phyloP scores from a whole-genome alignment of 1,140 invertebrate genomes.

The Grapholita molesta region DNA sequence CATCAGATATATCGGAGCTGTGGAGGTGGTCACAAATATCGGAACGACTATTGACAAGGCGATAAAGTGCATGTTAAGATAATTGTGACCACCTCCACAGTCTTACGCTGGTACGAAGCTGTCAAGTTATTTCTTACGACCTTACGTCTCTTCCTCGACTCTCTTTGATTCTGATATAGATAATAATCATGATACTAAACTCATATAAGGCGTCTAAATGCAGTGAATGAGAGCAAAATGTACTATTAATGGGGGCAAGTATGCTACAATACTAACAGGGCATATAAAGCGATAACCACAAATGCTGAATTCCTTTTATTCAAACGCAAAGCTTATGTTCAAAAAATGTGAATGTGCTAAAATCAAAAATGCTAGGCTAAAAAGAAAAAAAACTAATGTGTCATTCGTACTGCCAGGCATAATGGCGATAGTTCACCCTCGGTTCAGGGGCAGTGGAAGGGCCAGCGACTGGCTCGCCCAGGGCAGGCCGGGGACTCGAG shows the following conservation, averaged over 20 bases:
- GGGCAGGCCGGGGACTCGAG: conserved; percentile 30
- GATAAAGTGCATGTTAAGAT: too few relatives aligned
- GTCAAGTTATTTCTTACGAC: too few relatives aligned
- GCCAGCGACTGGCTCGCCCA: conserved; percentile 53
- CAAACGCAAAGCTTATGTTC: conserved; percentile 34
- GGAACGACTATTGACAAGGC: too few relatives aligned
- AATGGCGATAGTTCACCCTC: conserved; percentile 72
- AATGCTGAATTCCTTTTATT: conserved; percentile 75
- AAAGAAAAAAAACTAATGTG: conserved; percentile 71
- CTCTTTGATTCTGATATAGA: not conserved
- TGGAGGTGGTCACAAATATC: too few relatives aligned
- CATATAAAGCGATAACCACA: conserved; percentile 27
- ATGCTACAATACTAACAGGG: not conserved
- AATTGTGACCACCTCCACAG: too few relatives aligned
- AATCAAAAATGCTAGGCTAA: conserved; percentile 62
- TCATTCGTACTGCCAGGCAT: conserved; percentile 75
- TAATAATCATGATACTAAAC: not conserved
- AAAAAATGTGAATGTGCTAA: conserved; percentile 49
- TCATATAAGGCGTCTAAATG: not conserved
- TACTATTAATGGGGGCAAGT: not conserved
- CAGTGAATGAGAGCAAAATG: conserved; percentile 5
- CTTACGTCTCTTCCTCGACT: too few relatives aligned
- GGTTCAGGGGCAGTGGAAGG: conserved; percentile 52
- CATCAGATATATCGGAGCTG: too few relatives aligned
- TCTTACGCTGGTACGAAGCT: too few relatives aligned